Conservation (phyloP, 2,113 vertebrate species). For the Colaptes auratus region DNA sequence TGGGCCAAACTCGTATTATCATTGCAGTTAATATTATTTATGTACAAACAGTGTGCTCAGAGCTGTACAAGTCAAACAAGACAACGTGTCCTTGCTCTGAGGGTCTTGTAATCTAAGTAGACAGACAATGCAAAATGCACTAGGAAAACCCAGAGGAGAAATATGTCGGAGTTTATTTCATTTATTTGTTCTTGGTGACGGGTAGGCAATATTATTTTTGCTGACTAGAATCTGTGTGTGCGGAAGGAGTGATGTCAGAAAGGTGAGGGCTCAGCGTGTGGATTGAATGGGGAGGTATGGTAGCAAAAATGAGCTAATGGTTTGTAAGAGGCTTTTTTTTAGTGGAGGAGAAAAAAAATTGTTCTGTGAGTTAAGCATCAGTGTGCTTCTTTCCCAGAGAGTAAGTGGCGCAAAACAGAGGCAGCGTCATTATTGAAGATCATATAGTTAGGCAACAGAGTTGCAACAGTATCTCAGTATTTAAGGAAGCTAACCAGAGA, state of each 20-base stretch:
- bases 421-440: not conserved
- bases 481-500: not conserved
- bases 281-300: not conserved
- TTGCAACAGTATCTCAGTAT: not conserved
- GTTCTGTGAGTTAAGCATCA: not conserved
- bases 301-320: not conserved
- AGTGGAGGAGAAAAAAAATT: not conserved
- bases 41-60: slow-evolving; percentile 20
- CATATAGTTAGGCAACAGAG: not conserved
- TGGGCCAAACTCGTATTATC: slow-evolving; percentile 3
- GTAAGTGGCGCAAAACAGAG: not conserved
- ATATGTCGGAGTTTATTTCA: slow-evolving; percentile 56
- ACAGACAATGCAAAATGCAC: slow-evolving; percentile 51
- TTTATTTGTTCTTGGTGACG: slow-evolving; percentile 44
- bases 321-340: not conserved
- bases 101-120: slow-evolving; percentile 58
- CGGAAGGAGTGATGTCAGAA: not conserved
- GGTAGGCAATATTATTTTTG: slow-evolving; percentile 22
- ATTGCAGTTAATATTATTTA: slow-evolving; percentile 52
- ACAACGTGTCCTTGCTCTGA: slow-evolving; percentile 61
- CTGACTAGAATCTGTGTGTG: slow-evolving; percentile 28
- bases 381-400: not conserved
- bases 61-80: slow-evolving; percentile 53
- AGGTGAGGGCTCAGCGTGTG: not conserved
- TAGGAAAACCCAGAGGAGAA: slow-evolving; percentile 58